Evolutionary conservation across 23 tunicate species (phyloP), one percentile per base, ranked within the genome.

Genomic region (Trididemnum nubilum): DNA sequence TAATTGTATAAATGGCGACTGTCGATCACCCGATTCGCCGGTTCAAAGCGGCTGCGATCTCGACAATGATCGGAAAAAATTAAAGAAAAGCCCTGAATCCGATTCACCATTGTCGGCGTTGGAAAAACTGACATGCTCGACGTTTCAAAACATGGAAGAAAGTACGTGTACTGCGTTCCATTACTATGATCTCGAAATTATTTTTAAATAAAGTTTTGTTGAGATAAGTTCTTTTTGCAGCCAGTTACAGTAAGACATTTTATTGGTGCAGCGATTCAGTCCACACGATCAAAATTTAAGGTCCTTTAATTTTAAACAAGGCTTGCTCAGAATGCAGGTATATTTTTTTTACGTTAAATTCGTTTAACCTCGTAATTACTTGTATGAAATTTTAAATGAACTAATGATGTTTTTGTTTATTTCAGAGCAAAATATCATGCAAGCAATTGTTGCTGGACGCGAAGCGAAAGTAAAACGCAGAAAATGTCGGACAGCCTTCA

Each of bases 401-500:
- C 54, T 7, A 44, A 44, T 15, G 54, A 44, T 44, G 54, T 7
- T 44, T 44, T 44, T 44, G 54, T 44, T 12, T 24, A 12, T 15
- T 52, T 35, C 65, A 88, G 93, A 88, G 51, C 87, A 76, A 66
- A 64, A 34, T 27, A 67, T 36, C 9, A 40, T 88, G 64, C 93
- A 88, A n/a, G 59, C 93, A 1, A 51, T 88, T 30, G 93, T 83
- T 23, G 36, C 29, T 40, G 93, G 93, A 7, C 36, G 76, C 19
- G 83, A 82, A 33, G 75, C 51, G 22, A 82, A 81, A 27, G 35
- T 76, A 18, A 87, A 86, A 58, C 93, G 98, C 59, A 44, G 98
- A 59, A 93, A 93, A 84, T 87, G 94, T 38, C 73, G 98, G 36
- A 93, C 98, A n/a, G 90, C 98, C 5, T 93, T 93, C 82, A 82